These are phyloP conservation scores for Nannoperca obscura DNA, from an alignment of 2,797 vertebrate species.

Conservation along the genomic window DNA sequence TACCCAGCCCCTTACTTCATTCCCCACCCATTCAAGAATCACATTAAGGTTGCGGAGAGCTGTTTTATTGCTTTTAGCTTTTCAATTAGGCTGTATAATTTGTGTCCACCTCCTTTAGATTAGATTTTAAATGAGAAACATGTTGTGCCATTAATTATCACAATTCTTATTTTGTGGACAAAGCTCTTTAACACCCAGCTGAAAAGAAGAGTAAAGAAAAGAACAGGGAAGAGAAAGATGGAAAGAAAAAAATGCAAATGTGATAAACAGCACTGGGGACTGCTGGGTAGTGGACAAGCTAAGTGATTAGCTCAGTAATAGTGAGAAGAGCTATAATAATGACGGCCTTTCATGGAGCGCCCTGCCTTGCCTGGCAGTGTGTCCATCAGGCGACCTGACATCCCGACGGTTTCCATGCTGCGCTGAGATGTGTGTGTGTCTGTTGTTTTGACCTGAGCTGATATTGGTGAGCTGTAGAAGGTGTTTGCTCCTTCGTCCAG, in stretches of 20 bases:
- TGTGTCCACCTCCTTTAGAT: constrained; percentile 82
- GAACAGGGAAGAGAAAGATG: constrained; percentile 1
- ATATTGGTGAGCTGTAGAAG: constrained; percentile 40
- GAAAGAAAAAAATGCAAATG: constrained; percentile 40
- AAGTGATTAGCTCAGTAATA: constrained; percentile 64
- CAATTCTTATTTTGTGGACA: constrained; percentile 77
- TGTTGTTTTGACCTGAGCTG: constrained; percentile 34
- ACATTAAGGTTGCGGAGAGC: constrained; percentile 71
- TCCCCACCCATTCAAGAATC: constrained; percentile 68
- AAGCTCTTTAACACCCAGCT: constrained; percentile 55
- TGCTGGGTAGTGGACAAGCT: constrained; percentile 41
- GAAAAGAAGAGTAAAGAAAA: constrained; percentile 20
- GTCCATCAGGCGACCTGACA: constrained; percentile 53
- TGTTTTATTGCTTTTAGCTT: constrained; percentile 80
- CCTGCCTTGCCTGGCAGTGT: constrained; percentile 1
- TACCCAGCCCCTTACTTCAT: constrained; percentile 58
- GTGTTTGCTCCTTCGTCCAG: constrained; percentile 38
- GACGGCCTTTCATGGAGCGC: constrained; percentile 34
- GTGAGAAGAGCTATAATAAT: constrained; percentile 49
- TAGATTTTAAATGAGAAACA: constrained; percentile 85
- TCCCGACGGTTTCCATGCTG: neutral
- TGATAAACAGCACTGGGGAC: constrained; percentile 27
- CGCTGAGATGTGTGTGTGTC: neutral
- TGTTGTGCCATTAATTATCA: constrained; percentile 84
- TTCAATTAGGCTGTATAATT: constrained; percentile 83